phyloP scores from a whole-genome alignment of 2,888 invertebrate species.

The Stegana nigrithorax region DNA sequence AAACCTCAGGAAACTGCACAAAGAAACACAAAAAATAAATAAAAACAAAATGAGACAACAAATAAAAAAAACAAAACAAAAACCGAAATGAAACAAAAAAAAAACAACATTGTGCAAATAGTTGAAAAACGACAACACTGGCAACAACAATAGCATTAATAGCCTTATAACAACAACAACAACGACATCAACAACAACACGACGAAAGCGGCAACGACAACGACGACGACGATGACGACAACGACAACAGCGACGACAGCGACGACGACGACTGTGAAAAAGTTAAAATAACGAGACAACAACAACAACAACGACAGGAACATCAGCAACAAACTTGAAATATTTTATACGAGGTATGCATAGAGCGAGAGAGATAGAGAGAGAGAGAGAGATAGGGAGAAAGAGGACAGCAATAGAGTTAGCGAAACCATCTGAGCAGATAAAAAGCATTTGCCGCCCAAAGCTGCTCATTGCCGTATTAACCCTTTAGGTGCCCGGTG shows the following conservation, averaged over 20 bases:
- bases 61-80: constrained; percentile 39
- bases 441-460: not conserved
- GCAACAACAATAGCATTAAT: constrained; percentile 32
- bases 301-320: not conserved
- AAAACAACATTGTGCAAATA: not conserved
- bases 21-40: too few species aligned
- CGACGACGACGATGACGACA: constrained; percentile 30
- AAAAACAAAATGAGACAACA: constrained; percentile 61
- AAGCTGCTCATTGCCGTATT: constrained; percentile 1
- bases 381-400: too few species aligned
- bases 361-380: too few species aligned
- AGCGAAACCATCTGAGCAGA: not conserved
- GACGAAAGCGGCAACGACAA: constrained; percentile 37
- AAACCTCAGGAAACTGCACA: constrained; percentile 54
- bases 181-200: constrained; percentile 50
- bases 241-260: not conserved
- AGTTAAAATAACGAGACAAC: not conserved
- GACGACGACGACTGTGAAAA: not conserved
- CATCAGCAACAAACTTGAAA: too few species aligned
- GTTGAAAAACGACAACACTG: constrained; percentile 31
- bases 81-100: constrained; percentile 18
- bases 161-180: not conserved
- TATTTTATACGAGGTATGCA: too few species aligned
- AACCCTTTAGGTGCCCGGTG: not conserved
- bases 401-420: too few species aligned